Conservation (phyloP, 1,140 invertebrate species). For the Oncopeltus fasciatus region DNA sequence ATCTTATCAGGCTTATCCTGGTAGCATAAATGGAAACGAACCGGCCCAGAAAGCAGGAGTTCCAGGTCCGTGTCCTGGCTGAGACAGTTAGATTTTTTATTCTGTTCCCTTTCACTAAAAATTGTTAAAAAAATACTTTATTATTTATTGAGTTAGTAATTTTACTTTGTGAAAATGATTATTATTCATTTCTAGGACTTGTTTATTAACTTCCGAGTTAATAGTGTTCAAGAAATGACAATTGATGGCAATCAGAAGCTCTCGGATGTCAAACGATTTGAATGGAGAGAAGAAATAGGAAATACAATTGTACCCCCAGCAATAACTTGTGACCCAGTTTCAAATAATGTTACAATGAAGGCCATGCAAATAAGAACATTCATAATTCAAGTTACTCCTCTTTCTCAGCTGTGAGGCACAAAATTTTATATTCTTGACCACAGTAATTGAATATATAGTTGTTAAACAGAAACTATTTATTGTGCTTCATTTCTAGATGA, state of each 20-base stretch:
- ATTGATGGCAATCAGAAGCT: constrained; percentile 2
- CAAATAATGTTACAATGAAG: not conserved
- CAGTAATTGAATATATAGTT: too few relatives aligned
- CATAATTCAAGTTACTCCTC: too few relatives aligned
- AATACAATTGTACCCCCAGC: not conserved
- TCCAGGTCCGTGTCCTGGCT: too few relatives aligned
- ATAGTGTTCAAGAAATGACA: constrained; percentile 6
- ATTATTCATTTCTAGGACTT: not conserved
- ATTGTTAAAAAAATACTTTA: not conserved
- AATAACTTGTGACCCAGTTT: not conserved
- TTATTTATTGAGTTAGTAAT: not conserved
- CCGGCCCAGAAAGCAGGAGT: not conserved
- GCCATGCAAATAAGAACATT: not conserved
- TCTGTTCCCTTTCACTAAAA: not conserved
- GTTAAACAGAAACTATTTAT: too few relatives aligned
- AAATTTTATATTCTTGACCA: too few relatives aligned
- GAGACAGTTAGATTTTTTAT: not conserved
- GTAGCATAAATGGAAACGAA: not conserved
- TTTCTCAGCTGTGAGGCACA: too few relatives aligned
- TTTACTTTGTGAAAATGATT: not conserved
- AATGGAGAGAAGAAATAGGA: not conserved
- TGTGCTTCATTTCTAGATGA: too few relatives aligned
- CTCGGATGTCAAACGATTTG: not conserved
- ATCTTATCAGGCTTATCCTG: not conserved
- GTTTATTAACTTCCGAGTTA: not conserved